Evolutionary conservation across 2,113 vertebrate genomes (phyloP), one percentile per base, ranked within the genome.

Genomic region (Mustelus asterias): DNA sequence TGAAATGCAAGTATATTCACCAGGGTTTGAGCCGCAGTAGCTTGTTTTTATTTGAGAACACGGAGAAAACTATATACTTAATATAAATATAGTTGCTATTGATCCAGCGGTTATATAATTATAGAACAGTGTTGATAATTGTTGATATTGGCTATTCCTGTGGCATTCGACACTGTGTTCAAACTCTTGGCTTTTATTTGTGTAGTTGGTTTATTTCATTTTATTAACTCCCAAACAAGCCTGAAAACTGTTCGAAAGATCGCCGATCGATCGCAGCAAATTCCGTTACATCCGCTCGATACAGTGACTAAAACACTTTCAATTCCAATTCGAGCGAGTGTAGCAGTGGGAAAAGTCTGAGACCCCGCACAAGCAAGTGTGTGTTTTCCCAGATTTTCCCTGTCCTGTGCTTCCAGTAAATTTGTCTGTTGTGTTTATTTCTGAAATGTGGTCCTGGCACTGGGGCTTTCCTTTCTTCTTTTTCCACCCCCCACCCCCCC

Each of bases 211-310:
- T 95, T 70, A 95, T 89, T 89, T 89, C 37, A 72, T 95, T 95
- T 95, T 70, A 95, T 72, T 95, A 95, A 95, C 93, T 95, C 69
- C 37, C 93, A 70, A 95, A 95, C 93, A 72, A 95, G 93, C 93
- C 44, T 95, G 93, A 95, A 95, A 95, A 95, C 93, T 72, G 63
- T 95, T 72, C 93, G 65, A 95, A 95, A 69, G 93, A 69, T 72
- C 93, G 93, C 41, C 93, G 93, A 95, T 95, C 93, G 93, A 95
- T 95, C 67, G 67, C 93, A 95, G 67, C 93, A 72, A 95, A 95
- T 95, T 95, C 93, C 93, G 93, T 72, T 72, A 95, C 93, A 95
- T 95, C 93, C 67, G 67, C 93, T 95, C 93, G 70, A 95, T 95
- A 95, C 93, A 95, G 20, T 41, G 93, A 95, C 41, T 95, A 72